phyloP scores from a whole-genome alignment of 2,888 invertebrate genomes.

The Dynastes maya region DNA sequence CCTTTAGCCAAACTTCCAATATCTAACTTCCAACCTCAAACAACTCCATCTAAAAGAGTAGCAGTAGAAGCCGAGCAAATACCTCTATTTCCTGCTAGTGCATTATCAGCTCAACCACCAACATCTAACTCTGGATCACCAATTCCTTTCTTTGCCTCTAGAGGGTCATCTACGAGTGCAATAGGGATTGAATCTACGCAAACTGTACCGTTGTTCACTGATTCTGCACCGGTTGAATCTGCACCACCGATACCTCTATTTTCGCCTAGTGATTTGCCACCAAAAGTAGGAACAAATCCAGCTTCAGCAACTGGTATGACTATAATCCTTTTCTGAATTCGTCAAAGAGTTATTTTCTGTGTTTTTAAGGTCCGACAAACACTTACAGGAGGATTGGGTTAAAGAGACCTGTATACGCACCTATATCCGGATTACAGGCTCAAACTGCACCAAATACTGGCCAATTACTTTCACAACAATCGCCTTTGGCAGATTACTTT shows the following conservation, averaged over 20 bases:
- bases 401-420: conserved; percentile 83
- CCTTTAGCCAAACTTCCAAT: neutral
- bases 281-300: neutral
- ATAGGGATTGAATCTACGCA: neutral
- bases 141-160: conserved; percentile 18
- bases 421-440: conserved; percentile 76
- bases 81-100: neutral
- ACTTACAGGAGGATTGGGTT: conserved; percentile 80
- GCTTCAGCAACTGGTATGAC: conserved; percentile 24
- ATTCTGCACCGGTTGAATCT: neutral
- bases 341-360: no score
- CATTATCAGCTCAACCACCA: neutral
- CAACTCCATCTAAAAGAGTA: neutral
- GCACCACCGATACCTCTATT: conserved; percentile 52
- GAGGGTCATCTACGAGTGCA: neutral
- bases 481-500: conserved; percentile 51
- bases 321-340: neutral
- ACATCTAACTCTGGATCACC: conserved; percentile 12
- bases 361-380: conserved; percentile 65
- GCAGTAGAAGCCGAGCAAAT: neutral
- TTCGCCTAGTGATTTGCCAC: conserved; percentile 48
- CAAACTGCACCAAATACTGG: neutral
- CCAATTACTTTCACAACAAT: conserved; percentile 44
- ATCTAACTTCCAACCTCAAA: neutral
- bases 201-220: neutral